Percentiles rank a stretch among this genome's conserved stretches.
These are phyloP conservation scores for Dysidea cf. avara DNA, from an alignment of 37 sponge, comb jelly and placozoan species.

Conservation along the genomic window DNA sequence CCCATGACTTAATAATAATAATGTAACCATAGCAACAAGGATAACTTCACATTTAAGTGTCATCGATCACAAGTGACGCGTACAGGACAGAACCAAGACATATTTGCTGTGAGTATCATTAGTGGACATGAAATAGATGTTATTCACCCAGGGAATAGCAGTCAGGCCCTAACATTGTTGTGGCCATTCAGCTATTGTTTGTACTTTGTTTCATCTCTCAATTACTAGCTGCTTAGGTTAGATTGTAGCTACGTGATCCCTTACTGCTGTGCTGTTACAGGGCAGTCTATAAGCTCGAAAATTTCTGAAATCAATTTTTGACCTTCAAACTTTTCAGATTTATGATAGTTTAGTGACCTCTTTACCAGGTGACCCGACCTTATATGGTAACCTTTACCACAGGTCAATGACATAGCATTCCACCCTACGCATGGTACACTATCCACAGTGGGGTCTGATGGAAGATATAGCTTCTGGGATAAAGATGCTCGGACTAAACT, in stretches of 20 bases:
- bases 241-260: no score
- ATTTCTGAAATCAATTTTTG: no score
- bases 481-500: slow-evolving; percentile 95
- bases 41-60: slow-evolving; percentile 98
- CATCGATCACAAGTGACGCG: slow-evolving; percentile 71
- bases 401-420: slow-evolving; percentile 96
- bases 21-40: slow-evolving; percentile 62
- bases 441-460: slow-evolving; percentile 92
- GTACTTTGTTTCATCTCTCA: no score
- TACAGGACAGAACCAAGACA: slow-evolving; percentile 81
- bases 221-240: no score
- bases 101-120: slow-evolving; percentile 82
- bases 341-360: background rate
- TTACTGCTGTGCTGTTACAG: no score
- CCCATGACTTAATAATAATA: background rate
- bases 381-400: background rate
- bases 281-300: no score
- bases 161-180: no score
- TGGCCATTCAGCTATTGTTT: no score
- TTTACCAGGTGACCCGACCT: background rate
- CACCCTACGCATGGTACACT: slow-evolving; percentile 89
- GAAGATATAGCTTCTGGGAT: slow-evolving; percentile 96
- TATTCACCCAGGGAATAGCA: no score
- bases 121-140: no score
- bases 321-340: no score